Percentiles rank a stretch among this genome's conserved stretches.
Evolutionary conservation across 2,113 vertebrate genomes (phyloP).

Genomic region (Vulpes ferrilata): DNA sequence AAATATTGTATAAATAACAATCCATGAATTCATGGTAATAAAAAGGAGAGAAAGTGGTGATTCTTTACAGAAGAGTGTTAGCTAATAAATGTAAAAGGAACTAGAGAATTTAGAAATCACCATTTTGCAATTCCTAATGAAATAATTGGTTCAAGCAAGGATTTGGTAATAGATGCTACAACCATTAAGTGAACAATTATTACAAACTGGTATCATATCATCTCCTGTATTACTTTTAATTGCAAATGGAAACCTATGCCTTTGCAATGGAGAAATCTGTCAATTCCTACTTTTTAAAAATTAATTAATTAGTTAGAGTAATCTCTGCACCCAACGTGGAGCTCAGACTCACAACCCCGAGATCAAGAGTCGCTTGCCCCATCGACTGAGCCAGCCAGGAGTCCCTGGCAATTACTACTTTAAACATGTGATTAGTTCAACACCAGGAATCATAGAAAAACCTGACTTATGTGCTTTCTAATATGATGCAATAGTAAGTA

Average conservation of each 20-base stretch:
- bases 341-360: not conserved
- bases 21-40: not conserved
- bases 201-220: not conserved
- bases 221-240: not conserved
- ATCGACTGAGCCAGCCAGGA: not conserved
- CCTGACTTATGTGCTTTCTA: not conserved
- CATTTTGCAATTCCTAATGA: not conserved
- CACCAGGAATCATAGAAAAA: not conserved
- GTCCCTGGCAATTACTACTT: not conserved
- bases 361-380: not conserved
- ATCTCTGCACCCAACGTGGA: not conserved
- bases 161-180: not conserved
- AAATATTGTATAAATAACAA: constrained; percentile 31
- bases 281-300: not conserved
- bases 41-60: not conserved
- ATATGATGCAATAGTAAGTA: not conserved
- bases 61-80: not conserved
- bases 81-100: not conserved
- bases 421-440: not conserved
- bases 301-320: not conserved
- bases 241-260: not conserved
- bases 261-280: not conserved
- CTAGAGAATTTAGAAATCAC: not conserved
- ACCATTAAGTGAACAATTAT: not conserved
- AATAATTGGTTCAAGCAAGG: not conserved